Percentiles rank a stretch among this genome's conserved stretches.
phyloP scores from a whole-genome alignment of 2,888 invertebrate genomes.

The Epinotia demarniana region DNA sequence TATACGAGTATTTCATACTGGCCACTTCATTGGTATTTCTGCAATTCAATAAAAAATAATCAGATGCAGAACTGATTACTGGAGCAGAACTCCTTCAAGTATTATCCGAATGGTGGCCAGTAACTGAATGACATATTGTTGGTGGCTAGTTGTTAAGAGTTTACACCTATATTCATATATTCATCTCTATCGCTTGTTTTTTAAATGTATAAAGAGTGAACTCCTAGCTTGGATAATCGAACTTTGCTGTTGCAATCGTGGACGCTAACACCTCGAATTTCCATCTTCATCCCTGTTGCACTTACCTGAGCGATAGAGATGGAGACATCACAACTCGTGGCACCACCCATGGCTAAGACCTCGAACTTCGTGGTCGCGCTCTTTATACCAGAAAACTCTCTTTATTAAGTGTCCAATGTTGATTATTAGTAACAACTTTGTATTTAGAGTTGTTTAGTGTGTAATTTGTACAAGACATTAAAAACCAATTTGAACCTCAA shows the following conservation, averaged over 20 bases:
- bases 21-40: no score
- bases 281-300: not conserved
- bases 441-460: conserved; percentile 3
- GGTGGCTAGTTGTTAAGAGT: no score
- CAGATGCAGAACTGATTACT: no score
- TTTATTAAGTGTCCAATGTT: not conserved
- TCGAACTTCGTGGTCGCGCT: not conserved
- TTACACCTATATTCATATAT: no score
- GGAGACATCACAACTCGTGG: not conserved
- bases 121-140: no score
- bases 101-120: no score
- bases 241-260: not conserved
- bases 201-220: not conserved
- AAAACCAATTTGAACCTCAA: not conserved
- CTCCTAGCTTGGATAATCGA: no score
- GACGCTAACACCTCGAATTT: not conserved
- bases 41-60: no score
- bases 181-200: no score
- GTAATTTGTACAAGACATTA: not conserved
- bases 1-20: no score
- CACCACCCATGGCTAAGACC: not conserved
- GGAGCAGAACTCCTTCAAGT: no score
- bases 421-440: not conserved
- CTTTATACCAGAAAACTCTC: not conserved
- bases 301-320: not conserved